These are phyloP conservation scores for Lagodon rhomboides DNA, from an alignment of 2,797 vertebrate genomes.

Conservation along the genomic window DNA sequence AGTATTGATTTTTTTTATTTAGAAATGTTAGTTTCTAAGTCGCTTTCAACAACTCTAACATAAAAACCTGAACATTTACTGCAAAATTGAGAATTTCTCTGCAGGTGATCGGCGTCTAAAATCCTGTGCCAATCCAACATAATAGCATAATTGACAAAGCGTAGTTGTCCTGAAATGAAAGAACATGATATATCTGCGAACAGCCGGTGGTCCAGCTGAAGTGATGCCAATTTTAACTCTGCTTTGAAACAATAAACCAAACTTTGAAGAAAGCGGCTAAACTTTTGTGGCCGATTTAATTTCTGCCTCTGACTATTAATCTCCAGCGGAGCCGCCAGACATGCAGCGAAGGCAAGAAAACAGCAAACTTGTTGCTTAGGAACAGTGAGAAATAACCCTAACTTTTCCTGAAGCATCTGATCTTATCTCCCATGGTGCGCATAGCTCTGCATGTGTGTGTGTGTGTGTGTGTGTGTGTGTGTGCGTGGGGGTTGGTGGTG, in stretches of 20 bases:
- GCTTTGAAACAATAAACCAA: conserved; percentile 21
- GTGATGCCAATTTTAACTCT: conserved; percentile 15
- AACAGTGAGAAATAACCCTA: conserved; percentile 82
- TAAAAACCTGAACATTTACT: conserved; percentile 5
- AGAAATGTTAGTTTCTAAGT: not conserved
- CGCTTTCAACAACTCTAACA: not conserved
- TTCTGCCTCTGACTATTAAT: conserved; percentile 70
- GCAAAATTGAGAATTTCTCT: conserved; percentile 1
- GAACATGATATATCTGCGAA: not conserved
- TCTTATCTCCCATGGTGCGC: conserved; percentile 76
- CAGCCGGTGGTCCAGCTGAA: not conserved
- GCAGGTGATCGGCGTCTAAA: not conserved
- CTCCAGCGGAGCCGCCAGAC: conserved; percentile 50
- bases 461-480: conserved; percentile 7
- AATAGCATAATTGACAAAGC: not conserved
- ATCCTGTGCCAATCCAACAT: not conserved
- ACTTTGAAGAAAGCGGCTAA: conserved; percentile 47
- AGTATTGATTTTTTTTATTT: no score
- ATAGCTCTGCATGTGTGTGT: conserved; percentile 44
- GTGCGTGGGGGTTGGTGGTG: conserved; percentile 26
- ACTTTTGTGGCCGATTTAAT: conserved; percentile 69
- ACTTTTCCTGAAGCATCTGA: conserved; percentile 82
- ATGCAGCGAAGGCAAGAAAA: conserved; percentile 65
- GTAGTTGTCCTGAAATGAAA: conserved; percentile 4
- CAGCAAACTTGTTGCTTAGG: conserved; percentile 82